Evolutionary conservation across 1,140 invertebrate species (phyloP).

Genomic region (Cotesia chilonis): DNA sequence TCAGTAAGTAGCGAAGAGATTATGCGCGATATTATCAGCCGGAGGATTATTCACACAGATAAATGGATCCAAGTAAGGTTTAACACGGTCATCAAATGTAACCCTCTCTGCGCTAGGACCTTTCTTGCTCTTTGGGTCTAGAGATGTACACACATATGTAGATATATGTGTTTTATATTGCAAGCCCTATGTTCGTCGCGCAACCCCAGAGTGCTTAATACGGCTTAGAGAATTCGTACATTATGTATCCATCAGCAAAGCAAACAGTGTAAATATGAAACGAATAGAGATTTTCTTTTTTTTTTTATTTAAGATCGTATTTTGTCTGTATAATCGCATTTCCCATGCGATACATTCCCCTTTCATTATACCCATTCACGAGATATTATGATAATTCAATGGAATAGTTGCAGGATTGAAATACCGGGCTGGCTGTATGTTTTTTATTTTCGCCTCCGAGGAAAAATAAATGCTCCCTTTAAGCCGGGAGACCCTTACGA

Average conservation of each 20-base stretch:
- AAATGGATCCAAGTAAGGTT: too few species aligned
- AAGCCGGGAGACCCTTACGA: constrained; percentile 38
- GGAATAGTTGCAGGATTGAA: too few species aligned
- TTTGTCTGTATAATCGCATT: not conserved
- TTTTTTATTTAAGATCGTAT: not conserved
- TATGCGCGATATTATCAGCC: too few species aligned
- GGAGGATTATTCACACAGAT: too few species aligned
- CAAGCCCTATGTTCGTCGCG: not conserved
- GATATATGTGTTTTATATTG: not conserved
- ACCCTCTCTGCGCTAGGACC: constrained; percentile 13
- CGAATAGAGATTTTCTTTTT: constrained; percentile 18
- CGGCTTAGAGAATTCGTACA: constrained; percentile 41
- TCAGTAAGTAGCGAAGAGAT: too few species aligned
- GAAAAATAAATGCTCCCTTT: constrained; percentile 1
- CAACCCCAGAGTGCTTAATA: constrained; percentile 38
- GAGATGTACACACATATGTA: not conserved
- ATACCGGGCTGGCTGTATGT: not conserved
- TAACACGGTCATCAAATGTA: constrained; percentile 4
- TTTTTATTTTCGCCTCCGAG: not conserved
- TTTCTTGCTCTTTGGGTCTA: constrained; percentile 3
- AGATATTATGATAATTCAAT: too few species aligned
- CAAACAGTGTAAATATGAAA: constrained; percentile 34
- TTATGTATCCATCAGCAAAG: constrained; percentile 34
- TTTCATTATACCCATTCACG: not conserved
- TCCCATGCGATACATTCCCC: constrained; percentile 1